phyloP scores from a whole-genome alignment of 2,888 invertebrate genomes.

The Epistrophella euchroma region DNA sequence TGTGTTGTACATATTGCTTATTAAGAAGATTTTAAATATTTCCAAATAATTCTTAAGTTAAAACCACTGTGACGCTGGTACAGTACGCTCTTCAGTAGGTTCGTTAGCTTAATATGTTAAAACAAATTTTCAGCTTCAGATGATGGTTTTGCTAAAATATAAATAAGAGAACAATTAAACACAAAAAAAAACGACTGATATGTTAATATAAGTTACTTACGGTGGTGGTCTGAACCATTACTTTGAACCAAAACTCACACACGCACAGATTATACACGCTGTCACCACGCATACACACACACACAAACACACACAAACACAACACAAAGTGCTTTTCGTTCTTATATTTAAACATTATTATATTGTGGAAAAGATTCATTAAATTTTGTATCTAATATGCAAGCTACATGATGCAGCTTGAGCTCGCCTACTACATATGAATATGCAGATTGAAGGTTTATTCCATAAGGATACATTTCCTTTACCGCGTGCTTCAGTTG shows the following conservation, averaged over 20 bases:
- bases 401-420: conserved; percentile 31
- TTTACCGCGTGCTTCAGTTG: conserved; percentile 31
- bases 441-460: conserved; percentile 8
- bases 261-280: not conserved
- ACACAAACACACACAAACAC: conserved; percentile 12
- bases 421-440: not conserved
- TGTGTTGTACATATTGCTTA: too few relatives aligned
- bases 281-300: too few relatives aligned
- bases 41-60: too few relatives aligned
- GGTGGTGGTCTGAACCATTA: not conserved
- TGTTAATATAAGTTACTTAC: conserved; percentile 24
- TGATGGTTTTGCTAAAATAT: not conserved
- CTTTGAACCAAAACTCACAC: not conserved
- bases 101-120: not conserved
- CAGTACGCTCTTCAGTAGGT: not conserved
- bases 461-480: conserved; percentile 62
- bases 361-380: conserved; percentile 66
- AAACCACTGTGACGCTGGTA: not conserved
- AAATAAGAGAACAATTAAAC: not conserved
- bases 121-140: conserved; percentile 28
- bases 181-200: conserved; percentile 27
- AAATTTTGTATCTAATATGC: conserved; percentile 70
- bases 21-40: too few relatives aligned
- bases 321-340: not conserved
- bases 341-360: conserved; percentile 25